These are phyloP conservation scores for Solen grandis DNA, from an alignment of 1,140 invertebrate species.

Conservation along the genomic window DNA sequence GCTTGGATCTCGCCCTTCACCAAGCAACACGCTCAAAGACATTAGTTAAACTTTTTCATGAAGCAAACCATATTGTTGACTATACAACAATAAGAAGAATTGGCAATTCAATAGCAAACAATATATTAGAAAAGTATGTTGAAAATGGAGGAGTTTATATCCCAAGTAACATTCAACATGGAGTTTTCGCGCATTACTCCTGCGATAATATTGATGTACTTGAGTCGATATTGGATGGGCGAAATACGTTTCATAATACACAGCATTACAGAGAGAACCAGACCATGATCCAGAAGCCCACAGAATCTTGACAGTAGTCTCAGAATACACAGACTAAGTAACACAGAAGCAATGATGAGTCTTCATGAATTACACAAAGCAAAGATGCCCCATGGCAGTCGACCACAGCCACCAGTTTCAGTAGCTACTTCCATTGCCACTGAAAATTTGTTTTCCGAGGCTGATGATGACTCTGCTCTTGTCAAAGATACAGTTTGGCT, in stretches of 20 bases:
- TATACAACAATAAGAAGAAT: too few species aligned
- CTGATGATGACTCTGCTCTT: not conserved
- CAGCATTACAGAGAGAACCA: not conserved
- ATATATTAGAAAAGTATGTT: too few species aligned
- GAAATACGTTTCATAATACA: conserved; percentile 23
- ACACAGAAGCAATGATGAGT: not conserved
- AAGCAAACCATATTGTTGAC: conserved; percentile 37
- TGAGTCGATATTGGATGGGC: conserved; percentile 34
- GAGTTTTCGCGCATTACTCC: not conserved
- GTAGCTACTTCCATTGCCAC: not conserved
- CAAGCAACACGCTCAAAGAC: conserved; percentile 42
- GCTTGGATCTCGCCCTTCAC: conserved; percentile 38
- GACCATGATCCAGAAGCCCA: not conserved
- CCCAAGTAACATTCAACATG: not conserved
- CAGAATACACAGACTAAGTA: too few species aligned
- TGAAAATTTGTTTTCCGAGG: not conserved
- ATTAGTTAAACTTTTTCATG: conserved; percentile 43
- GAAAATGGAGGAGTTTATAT: too few species aligned
- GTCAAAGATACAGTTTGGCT: not conserved
- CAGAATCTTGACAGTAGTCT: not conserved
- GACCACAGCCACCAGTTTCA: not conserved
- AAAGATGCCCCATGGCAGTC: too few species aligned
- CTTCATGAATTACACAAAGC: not conserved
- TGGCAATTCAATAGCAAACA: too few species aligned
- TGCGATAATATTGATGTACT: conserved; percentile 45